phyloP scores from a whole-genome alignment of 2,888 invertebrate genomes.

The Therioaphis trifolii region DNA sequence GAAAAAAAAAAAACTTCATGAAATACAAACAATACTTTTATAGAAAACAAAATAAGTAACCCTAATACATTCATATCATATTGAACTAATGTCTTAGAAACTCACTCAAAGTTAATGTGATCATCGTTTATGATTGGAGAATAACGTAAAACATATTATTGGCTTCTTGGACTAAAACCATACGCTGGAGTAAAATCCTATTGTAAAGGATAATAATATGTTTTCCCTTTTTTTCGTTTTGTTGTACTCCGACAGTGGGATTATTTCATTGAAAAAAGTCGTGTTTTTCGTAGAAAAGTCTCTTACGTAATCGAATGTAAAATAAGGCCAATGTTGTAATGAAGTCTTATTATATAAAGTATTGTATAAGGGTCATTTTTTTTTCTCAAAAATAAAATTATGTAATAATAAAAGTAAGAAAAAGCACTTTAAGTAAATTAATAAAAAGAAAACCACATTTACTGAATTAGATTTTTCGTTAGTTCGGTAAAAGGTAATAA shows the following conservation, averaged over 20 bases:
- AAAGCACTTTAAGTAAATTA: slow-evolving; percentile 34
- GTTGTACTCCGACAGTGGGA: slow-evolving; percentile 27
- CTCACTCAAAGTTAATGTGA: slow-evolving; percentile 3
- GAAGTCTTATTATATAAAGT: slow-evolving; percentile 31
- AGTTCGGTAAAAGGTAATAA: neutral
- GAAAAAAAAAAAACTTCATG: too few relatives aligned
- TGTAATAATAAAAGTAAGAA: neutral
- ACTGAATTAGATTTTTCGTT: slow-evolving; percentile 26
- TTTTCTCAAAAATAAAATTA: neutral
- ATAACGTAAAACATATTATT: slow-evolving; percentile 26
- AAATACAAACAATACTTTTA: too few relatives aligned
- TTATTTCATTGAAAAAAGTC: slow-evolving; percentile 12
- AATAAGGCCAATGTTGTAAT: slow-evolving; percentile 33
- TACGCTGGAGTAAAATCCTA: neutral
- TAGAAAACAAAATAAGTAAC: too few relatives aligned
- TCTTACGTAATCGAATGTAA: slow-evolving; percentile 41
- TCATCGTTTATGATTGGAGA: neutral
- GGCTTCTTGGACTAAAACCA: neutral
- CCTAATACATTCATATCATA: too few relatives aligned
- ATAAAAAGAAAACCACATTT: slow-evolving; percentile 17
- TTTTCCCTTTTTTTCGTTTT: slow-evolving; percentile 14
- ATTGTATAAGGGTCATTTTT: neutral
- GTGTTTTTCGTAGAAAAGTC: slow-evolving; percentile 24
- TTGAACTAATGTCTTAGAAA: neutral
- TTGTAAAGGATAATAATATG: neutral